Evolutionary conservation across 2,797 vertebrate genomes (phyloP).

Genomic region (Leptoclinus maculatus): DNA sequence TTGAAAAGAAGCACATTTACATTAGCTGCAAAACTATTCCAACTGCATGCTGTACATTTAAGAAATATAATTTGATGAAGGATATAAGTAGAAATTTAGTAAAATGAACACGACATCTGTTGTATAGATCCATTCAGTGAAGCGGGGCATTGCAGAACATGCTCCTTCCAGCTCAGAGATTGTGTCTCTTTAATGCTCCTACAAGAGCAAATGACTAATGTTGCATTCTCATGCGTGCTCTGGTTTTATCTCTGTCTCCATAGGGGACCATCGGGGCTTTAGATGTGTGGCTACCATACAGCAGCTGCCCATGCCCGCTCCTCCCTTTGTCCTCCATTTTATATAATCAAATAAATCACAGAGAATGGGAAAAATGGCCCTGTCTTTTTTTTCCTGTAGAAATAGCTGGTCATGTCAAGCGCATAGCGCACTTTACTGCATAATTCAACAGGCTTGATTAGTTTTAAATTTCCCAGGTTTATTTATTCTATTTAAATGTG

Average conservation of each 20-base stretch:
- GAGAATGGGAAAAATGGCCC: slow-evolving; percentile 68
- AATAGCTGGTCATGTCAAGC: slow-evolving; percentile 73
- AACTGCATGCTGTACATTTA: not conserved
- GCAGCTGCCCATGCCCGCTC: slow-evolving; percentile 70
- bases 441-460: slow-evolving; percentile 85
- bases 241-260: slow-evolving; percentile 70
- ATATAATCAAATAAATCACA: slow-evolving; percentile 85
- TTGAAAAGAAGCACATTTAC: not conserved
- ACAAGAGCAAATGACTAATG: slow-evolving; percentile 60
- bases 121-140: slow-evolving; percentile 2
- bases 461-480: slow-evolving; percentile 80
- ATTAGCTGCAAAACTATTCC: not conserved
- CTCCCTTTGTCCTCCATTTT: slow-evolving; percentile 79
- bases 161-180: slow-evolving; percentile 23
- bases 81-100: not conserved
- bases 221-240: slow-evolving; percentile 57
- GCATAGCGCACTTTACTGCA: slow-evolving; percentile 71
- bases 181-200: slow-evolving; percentile 48
- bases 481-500: slow-evolving; percentile 76
- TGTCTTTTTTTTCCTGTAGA: slow-evolving; percentile 36
- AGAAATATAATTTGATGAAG: not conserved
- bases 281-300: slow-evolving; percentile 54
- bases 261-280: slow-evolving; percentile 59
- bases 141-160: not conserved
- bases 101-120: not conserved